Evolutionary conservation across 1,140 invertebrate species (phyloP), one percentile per base, ranked within the genome.

Genomic region (Drosophila auraria): DNA sequence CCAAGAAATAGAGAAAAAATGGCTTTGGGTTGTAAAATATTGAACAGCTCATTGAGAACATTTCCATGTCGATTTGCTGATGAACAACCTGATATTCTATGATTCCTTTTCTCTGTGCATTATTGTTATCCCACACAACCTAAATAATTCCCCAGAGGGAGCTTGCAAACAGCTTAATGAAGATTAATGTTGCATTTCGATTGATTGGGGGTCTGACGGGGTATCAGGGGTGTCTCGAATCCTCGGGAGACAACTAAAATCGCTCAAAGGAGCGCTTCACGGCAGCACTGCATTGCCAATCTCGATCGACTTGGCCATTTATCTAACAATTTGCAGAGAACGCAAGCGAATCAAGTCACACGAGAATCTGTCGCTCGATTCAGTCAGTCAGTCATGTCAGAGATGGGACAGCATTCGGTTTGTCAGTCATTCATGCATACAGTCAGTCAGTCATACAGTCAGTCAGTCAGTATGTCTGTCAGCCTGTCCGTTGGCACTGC

Each of bases 121-220:
- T 14, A 53, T 27, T 63, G 49, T 23, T 45, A 30, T 56, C n/a
- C 51, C 15, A 38, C 8, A 30, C 38, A 59, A 66, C 30, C 33
- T 20, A 27, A 53, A 27, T 64, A 71, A 75, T 64, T 50, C 80
- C 61, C 17, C 15, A 38, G 56, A 33, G 58, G 51, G 15, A 38
- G 42, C n/a, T 51, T 59, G 70, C 79, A 83, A 83, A 78, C 81
- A 74, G 75, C 49, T 66, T 66, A 89, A 89, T 89, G 57, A 89
- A 84, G 81, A 87, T 87, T 84, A 84, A 89, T 89, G 63, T 69
- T 42, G 78, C 73, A 74, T 71, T 64, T 53, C 50, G 70, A 72
- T 73, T 57, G 47, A 57, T 53, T 36, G 44, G 17, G 50, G 70
- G 42, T 62, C 27, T 14, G 20, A 40, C 1, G 49, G 66, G 54